Evolutionary conservation across 2,797 vertebrate species (phyloP).

Genomic region (Melanotaenia boesemani): DNA sequence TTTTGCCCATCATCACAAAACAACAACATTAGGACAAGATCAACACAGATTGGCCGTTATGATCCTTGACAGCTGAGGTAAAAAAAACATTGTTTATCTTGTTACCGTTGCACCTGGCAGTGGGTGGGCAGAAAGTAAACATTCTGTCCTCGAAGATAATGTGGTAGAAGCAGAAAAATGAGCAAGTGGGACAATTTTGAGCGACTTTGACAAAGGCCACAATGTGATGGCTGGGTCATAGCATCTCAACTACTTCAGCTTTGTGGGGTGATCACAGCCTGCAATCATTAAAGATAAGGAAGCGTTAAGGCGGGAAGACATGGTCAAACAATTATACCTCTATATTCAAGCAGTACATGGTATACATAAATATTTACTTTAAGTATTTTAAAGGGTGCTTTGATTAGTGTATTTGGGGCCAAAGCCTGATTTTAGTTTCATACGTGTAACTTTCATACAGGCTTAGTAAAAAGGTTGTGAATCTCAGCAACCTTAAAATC

Average conservation of each 20-base stretch:
- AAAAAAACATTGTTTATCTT: background rate
- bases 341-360: background rate
- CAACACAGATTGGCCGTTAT: background rate
- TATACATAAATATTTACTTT: background rate
- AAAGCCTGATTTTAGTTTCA: too few relatives aligned
- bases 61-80: background rate
- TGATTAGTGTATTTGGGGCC: too few relatives aligned
- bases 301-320: background rate
- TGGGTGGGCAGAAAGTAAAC: background rate
- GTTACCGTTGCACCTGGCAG: background rate
- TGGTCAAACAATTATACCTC: background rate
- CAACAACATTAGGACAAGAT: conserved; percentile 17
- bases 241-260: background rate
- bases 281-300: too few relatives aligned
- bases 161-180: background rate
- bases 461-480: too few relatives aligned
- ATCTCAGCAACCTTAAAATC: too few relatives aligned
- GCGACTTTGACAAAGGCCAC: background rate
- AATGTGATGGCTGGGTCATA: background rate
- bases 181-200: background rate
- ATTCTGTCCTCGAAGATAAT: background rate
- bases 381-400: too few relatives aligned
- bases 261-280: background rate
- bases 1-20: conserved; percentile 34
- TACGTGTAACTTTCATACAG: too few relatives aligned